Base-by-base conservation (phyloP, 2,888 invertebrate genomes). In the Tanypteryx hageni region DNA sequence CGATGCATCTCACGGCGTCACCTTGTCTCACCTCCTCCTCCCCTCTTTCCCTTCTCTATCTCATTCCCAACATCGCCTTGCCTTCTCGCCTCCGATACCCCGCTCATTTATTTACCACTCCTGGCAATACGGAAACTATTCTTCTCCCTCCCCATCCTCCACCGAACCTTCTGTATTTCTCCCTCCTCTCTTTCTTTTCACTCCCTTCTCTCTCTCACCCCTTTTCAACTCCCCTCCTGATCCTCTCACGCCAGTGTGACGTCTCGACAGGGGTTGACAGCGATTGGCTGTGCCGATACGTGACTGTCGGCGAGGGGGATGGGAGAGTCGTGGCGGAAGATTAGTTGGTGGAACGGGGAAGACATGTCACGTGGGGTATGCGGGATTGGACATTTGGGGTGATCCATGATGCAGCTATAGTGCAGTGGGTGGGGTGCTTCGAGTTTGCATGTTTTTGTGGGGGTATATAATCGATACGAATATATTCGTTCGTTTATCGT, bases 31-130 rank as follows among this genome's bases (percentile, higher is more conserved):
- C 1, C 44, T 44, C 44, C 44, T 44, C 44, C 44, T 44, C 44
- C 44, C 44, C 44, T 44, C 44, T 44, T 44, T 44, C 44, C 44
- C 44, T 22, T 76, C 22, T 76, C 27, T 27, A 76, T 68, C n/a
- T 22, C 68, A 68, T 76, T 76, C 27, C 76, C 44, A 44, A 44
- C 44, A 44, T 44, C 44, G 44, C 44, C 44, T 27, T 27, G 76
- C 76, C 22, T 76, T 27, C 18, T 64, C 64, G 8, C 64, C 22
- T 22, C 44, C 22, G 64, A 64, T 64, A 64, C n/a, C n/a, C 16
- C 16, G 64, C 64, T 76, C 76, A 76, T 76, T 76, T 76, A 76
- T 76, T 76, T 76, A 76, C 76, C 76, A 14, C 76, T 27, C 10
- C 68, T 68, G 27, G n/a, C 44, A 44, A 44, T 44, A 44, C 8